A percentile compares a stretch with the other conserved stretches of the same genome.
These are phyloP conservation scores for Poeciliopsis turneri DNA, from an alignment of 2,797 vertebrate genomes.

Conservation along the genomic window DNA sequence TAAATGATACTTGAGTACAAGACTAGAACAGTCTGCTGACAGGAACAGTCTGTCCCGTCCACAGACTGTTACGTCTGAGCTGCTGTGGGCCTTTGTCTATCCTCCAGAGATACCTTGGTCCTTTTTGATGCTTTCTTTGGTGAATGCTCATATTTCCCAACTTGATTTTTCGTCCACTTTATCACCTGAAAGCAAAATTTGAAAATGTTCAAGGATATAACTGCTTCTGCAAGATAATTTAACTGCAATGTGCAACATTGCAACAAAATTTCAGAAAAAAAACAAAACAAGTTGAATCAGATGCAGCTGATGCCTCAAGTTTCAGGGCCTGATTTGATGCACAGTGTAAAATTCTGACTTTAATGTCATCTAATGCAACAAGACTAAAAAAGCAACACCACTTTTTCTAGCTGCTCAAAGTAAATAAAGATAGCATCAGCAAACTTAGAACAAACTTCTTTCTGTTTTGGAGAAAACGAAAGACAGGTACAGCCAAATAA, in stretches of 20 bases:
- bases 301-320: not conserved
- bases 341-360: not conserved
- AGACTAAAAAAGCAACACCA: not conserved
- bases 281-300: not conserved
- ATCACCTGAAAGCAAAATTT: not conserved
- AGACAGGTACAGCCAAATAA: conserved; percentile 64
- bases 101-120: not conserved
- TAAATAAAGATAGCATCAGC: conserved; percentile 16
- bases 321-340: not conserved
- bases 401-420: conserved; percentile 17
- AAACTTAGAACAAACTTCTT: conserved; percentile 51
- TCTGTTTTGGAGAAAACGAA: conserved; percentile 45
- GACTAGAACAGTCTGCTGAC: not conserved
- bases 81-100: not conserved
- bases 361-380: not conserved
- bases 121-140: not conserved
- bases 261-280: not conserved
- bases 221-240: not conserved
- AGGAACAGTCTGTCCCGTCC: not conserved
- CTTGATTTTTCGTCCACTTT: not conserved
- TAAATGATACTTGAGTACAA: not conserved
- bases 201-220: not conserved
- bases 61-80: not conserved
- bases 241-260: not conserved
- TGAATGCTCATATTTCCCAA: not conserved